Percentiles rank a stretch among this genome's conserved stretches.
Conservation (phyloP, 1,140 invertebrate species). For the Penaeus japonicus region DNA sequence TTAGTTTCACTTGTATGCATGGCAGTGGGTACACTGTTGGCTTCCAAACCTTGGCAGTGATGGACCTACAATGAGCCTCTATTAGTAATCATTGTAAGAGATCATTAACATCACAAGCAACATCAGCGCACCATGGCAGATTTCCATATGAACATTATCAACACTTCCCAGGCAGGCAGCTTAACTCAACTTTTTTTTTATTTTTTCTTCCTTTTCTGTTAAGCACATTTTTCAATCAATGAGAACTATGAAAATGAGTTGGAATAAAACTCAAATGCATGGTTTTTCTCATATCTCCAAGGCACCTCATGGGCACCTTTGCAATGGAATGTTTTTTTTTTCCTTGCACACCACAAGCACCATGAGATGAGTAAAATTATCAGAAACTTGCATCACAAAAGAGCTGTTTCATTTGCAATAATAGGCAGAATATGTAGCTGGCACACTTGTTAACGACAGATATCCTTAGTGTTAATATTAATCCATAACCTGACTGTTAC, state of each 20-base stretch:
- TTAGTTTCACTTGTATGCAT: constrained; percentile 55
- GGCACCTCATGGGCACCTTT: neutral
- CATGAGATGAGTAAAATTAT: neutral
- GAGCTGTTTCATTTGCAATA: constrained; percentile 18
- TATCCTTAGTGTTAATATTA: constrained; percentile 43
- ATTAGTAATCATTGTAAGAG: constrained; percentile 42
- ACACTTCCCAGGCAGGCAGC: constrained; percentile 23
- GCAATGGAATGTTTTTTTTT: neutral
- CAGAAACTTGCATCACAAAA: neutral
- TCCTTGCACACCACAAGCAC: constrained; percentile 39
- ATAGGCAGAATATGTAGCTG: constrained; percentile 50
- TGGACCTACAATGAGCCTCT: constrained; percentile 40
- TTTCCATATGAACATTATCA: constrained; percentile 22
- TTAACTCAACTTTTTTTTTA: neutral
- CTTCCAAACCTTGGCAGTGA: constrained; percentile 54
- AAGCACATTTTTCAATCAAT: neutral
- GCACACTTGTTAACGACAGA: constrained; percentile 38
- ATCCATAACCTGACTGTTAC: constrained; percentile 34
- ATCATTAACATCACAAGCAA: constrained; percentile 45
- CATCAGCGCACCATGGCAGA: constrained; percentile 50
- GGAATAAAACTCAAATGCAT: constrained; percentile 2
- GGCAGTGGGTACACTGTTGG: constrained; percentile 54
- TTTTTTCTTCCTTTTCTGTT: neutral
- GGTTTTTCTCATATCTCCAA: constrained; percentile 6
- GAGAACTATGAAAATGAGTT: neutral